These are phyloP conservation scores for Siniperca undulata DNA, from an alignment of 2,797 vertebrate genomes.

Conservation along the genomic window DNA sequence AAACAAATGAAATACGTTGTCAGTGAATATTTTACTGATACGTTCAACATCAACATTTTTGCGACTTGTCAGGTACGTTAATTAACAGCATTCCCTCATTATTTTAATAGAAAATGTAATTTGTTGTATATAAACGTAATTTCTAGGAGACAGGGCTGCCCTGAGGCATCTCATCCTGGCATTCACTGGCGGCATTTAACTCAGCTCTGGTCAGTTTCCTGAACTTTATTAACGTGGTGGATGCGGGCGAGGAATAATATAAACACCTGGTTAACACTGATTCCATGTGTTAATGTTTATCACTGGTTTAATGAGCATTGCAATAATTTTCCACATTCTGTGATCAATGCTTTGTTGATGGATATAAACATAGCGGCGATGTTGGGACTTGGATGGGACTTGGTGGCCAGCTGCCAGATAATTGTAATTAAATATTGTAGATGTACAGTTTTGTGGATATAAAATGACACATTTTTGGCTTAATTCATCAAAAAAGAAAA, in stretches of 20 bases:
- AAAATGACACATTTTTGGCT: neutral
- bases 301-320: neutral
- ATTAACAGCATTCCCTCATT: no score
- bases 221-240: neutral
- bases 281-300: neutral
- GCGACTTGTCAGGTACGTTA: no score
- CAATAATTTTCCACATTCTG: neutral
- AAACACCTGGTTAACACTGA: slow-evolving; percentile 2
- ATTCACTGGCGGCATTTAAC: neutral
- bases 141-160: no score
- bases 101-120: no score
- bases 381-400: neutral
- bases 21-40: no score
- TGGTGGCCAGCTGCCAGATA: slow-evolving; percentile 9
- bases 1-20: no score
- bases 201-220: neutral
- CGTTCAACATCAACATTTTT: no score
- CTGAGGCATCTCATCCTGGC: neutral
- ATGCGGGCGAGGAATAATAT: neutral
- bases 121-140: no score
- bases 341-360: slow-evolving; percentile 4
- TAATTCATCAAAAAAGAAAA: neutral
- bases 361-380: neutral
- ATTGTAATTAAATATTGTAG: slow-evolving; percentile 5
- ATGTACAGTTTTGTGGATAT: neutral